Conservation (phyloP, 2,888 invertebrate genomes). For the Cryptus viduatorius region DNA sequence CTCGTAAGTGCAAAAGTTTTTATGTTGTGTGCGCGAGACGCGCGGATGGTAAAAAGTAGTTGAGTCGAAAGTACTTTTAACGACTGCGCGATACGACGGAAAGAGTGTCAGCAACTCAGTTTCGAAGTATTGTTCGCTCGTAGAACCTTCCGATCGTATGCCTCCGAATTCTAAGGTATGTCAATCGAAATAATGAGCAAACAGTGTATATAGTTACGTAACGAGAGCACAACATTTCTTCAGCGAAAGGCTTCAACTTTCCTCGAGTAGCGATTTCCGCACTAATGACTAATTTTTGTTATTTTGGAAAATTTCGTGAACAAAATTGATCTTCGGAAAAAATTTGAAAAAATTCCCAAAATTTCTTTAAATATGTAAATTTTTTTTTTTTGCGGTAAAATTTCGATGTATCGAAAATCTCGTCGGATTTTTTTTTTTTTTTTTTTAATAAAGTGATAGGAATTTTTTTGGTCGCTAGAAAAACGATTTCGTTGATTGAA, state of each 20-base stretch:
- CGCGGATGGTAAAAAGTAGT: constrained; percentile 16
- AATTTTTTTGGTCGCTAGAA: too few species aligned
- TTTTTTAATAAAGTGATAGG: neutral
- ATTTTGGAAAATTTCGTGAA: neutral
- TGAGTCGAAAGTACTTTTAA: constrained; percentile 57
- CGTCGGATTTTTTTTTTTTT: neutral
- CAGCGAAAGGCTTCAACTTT: neutral
- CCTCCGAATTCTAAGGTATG: constrained; percentile 11
- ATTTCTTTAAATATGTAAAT: too few species aligned
- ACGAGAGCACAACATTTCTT: neutral
- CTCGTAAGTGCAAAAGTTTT: constrained; percentile 47
- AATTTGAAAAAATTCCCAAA: too few species aligned
- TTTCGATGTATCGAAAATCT: too few species aligned
- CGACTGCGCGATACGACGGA: constrained; percentile 30
- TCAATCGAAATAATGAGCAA: constrained; percentile 27
- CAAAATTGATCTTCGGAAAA: too few species aligned
- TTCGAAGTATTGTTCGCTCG: constrained; percentile 19
- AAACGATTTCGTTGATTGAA: neutral
- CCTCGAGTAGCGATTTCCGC: neutral
- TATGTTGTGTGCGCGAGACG: constrained; percentile 35
- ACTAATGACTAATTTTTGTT: neutral
- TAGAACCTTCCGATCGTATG: neutral
- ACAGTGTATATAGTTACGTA: constrained; percentile 8
- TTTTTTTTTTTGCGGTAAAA: too few species aligned
- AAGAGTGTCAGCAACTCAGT: constrained; percentile 32